These are phyloP conservation scores for Dastarcus helophoroides DNA, from an alignment of 2,888 invertebrate species.

Conservation along the genomic window DNA sequence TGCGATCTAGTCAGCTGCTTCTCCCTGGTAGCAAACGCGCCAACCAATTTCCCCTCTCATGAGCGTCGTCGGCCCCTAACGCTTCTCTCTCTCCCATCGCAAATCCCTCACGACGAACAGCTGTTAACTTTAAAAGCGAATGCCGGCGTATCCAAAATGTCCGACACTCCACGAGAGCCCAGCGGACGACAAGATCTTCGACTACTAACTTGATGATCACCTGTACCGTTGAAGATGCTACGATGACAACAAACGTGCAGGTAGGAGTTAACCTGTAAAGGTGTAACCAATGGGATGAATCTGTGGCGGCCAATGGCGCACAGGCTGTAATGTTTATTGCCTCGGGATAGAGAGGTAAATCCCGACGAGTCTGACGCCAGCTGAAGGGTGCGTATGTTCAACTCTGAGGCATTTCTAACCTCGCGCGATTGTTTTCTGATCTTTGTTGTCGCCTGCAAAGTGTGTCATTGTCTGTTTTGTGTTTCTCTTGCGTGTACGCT, in stretches of 20 bases:
- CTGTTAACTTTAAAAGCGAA: too few relatives aligned
- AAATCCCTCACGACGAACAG: too few relatives aligned
- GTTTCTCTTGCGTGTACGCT: slow-evolving; percentile 8
- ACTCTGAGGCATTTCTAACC: slow-evolving; percentile 17
- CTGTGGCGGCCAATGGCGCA: slow-evolving; percentile 36
- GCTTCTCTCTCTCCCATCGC: too few relatives aligned
- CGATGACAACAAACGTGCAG: slow-evolving; percentile 26
- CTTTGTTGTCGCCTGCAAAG: slow-evolving; percentile 2
- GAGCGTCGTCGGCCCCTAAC: too few relatives aligned
- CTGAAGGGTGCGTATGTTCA: slow-evolving; percentile 32
- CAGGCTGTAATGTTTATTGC: slow-evolving; percentile 34
- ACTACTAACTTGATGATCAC: too few relatives aligned
- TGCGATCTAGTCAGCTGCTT: too few relatives aligned
- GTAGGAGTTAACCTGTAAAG: slow-evolving; percentile 37
- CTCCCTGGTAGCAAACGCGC: too few relatives aligned
- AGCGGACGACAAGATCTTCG: too few relatives aligned
- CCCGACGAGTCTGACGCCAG: slow-evolving; percentile 30
- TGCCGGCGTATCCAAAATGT: too few relatives aligned
- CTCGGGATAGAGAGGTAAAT: slow-evolving; percentile 31
- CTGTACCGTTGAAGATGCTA: too few relatives aligned
- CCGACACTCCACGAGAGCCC: too few relatives aligned
- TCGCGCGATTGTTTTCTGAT: slow-evolving; percentile 11
- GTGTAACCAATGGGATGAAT: slow-evolving; percentile 34
- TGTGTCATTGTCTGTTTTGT: slow-evolving; percentile 9
- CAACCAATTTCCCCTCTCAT: too few relatives aligned